These are phyloP conservation scores for Toxostoma redivivum DNA, from an alignment of 2,113 vertebrate species.

Conservation along the genomic window DNA sequence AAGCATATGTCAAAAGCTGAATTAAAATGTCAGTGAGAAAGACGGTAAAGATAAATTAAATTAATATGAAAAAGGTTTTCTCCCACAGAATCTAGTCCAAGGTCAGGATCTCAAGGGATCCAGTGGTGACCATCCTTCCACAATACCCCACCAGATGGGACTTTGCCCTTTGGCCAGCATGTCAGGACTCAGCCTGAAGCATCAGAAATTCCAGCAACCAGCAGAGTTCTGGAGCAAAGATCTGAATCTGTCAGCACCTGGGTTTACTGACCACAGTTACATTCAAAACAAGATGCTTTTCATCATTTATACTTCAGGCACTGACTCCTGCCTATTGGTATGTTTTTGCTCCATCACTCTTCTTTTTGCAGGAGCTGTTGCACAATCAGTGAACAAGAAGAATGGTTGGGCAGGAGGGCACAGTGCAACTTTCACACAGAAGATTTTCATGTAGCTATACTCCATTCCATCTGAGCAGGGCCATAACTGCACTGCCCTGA, in stretches of 20 bases:
- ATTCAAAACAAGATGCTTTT: neutral
- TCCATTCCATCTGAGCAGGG: neutral
- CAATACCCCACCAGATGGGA: neutral
- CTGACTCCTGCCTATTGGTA: neutral
- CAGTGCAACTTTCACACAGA: neutral
- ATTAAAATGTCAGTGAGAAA: neutral
- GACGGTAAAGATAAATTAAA: neutral
- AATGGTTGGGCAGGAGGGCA: neutral
- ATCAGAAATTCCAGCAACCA: neutral
- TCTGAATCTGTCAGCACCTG: neutral
- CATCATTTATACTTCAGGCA: neutral
- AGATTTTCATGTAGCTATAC: neutral
- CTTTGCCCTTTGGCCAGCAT: neutral
- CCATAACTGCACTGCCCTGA: neutral
- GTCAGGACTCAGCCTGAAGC: neutral
- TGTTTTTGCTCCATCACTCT: neutral
- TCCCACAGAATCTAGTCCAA: neutral
- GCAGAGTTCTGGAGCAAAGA: neutral
- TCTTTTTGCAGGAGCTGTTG: neutral
- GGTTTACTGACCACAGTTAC: neutral
- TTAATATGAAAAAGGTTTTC: neutral
- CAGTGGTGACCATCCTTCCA: neutral
- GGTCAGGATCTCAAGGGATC: neutral
- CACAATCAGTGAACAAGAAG: neutral
- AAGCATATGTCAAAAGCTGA: neutral